Conservation (phyloP, 1,140 invertebrate species). For the Aphaenogaster rudis region DNA sequence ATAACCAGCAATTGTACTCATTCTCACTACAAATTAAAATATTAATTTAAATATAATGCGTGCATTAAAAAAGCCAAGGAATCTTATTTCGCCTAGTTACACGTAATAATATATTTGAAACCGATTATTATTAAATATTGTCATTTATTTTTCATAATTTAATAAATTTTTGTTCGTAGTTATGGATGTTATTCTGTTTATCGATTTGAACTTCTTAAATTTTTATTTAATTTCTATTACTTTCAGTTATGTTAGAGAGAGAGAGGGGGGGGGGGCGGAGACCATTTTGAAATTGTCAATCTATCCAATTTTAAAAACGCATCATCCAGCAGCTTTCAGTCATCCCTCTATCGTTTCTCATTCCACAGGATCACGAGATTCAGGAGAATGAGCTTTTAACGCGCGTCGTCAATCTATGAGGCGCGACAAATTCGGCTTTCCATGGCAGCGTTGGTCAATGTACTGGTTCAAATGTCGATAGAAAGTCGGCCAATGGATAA, state of each 20-base stretch:
- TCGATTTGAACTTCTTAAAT: background rate
- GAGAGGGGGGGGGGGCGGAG: background rate
- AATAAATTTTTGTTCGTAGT: background rate
- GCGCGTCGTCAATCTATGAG: conserved; percentile 43
- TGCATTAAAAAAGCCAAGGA: background rate
- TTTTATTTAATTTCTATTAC: conserved; percentile 2
- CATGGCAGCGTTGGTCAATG: conserved; percentile 1
- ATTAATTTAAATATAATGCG: background rate
- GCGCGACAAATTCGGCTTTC: conserved; percentile 57
- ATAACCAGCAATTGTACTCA: background rate
- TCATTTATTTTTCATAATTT: background rate
- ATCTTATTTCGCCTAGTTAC: background rate
- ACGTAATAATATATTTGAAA: background rate
- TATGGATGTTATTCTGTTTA: background rate
- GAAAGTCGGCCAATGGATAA: conserved; percentile 60
- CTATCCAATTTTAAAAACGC: conserved; percentile 48
- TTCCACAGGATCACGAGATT: conserved; percentile 6
- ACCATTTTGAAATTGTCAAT: conserved; percentile 31
- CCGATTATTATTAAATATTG: background rate
- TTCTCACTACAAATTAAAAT: conserved; percentile 5
- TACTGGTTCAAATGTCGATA: background rate
- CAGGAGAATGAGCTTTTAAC: conserved; percentile 34
- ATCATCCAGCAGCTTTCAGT: conserved; percentile 22
- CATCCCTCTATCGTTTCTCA: conserved; percentile 34
- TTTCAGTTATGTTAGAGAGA: background rate